Evolutionary conservation across 35 echinoderm and acorn worm genomes (phyloP).

Genomic region (Chiridota heheva): DNA sequence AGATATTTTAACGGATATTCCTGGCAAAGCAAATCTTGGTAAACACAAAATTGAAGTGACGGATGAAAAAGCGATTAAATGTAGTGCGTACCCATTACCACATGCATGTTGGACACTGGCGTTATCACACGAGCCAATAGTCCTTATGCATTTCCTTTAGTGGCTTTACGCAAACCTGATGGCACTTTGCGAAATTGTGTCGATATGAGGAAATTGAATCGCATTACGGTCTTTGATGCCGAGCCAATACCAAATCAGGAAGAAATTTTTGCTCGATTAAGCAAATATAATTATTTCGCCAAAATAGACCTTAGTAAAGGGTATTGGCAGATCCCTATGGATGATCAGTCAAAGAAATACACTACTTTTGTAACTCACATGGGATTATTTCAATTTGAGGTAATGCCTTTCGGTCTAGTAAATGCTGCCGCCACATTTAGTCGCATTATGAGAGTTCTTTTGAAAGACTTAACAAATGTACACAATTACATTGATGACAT

Average conservation of each 20-base stretch:
- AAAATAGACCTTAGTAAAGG: conserved; percentile 66
- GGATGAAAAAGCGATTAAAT: background rate
- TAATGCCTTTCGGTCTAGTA: conserved; percentile 67
- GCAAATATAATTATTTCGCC: conserved; percentile 39
- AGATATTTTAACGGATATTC: background rate
- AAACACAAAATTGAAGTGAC: too few species aligned
- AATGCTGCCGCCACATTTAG: conserved; percentile 60
- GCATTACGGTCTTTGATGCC: conserved; percentile 51
- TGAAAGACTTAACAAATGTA: conserved; percentile 40
- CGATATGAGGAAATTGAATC: conserved; percentile 58
- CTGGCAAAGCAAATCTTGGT: conserved; percentile 29
- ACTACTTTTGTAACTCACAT: conserved; percentile 34
- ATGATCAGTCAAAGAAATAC: background rate
- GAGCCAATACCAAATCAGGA: conserved; percentile 66
- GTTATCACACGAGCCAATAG: conserved; percentile 18
- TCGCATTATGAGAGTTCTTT: conserved; percentile 52
- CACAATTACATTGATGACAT: conserved; percentile 54
- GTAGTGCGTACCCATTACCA: background rate
- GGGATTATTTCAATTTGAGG: conserved; percentile 56
- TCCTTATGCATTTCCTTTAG: conserved; percentile 56
- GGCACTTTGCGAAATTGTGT: conserved; percentile 60
- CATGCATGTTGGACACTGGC: background rate
- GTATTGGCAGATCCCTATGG: conserved; percentile 66
- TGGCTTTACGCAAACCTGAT: conserved; percentile 59
- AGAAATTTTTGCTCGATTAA: conserved; percentile 69